phyloP scores from a whole-genome alignment of 1,140 invertebrate genomes.

The Pygmarrhopalites habei region DNA sequence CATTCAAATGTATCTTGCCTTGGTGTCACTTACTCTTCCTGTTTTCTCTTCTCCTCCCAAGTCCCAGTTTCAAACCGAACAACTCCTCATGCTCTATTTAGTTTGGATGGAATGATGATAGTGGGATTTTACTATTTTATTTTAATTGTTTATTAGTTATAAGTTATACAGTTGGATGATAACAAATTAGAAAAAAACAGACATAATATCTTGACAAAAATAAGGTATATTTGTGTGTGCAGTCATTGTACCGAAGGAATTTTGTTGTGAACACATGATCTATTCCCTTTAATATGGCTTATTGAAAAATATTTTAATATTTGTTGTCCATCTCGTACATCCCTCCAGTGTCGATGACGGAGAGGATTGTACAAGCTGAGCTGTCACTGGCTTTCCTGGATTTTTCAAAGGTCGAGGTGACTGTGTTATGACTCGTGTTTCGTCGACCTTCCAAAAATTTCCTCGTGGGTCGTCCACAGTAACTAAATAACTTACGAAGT shows the following conservation, averaged over 20 bases:
- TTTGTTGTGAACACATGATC: background rate
- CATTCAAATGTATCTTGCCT: too few species aligned
- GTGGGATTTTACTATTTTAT: too few species aligned
- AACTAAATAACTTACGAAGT: conserved; percentile 27
- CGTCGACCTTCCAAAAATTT: conserved; percentile 20
- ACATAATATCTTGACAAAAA: too few species aligned
- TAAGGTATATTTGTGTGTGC: too few species aligned
- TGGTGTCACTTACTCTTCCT: too few species aligned
- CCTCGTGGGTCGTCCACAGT: conserved; percentile 26
- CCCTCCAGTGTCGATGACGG: conserved; percentile 18
- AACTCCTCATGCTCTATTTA: too few species aligned
- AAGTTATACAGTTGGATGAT: too few species aligned
- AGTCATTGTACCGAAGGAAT: background rate
- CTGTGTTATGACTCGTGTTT: conserved; percentile 23
- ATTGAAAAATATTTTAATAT: background rate
- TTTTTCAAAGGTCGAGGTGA: conserved; percentile 34
- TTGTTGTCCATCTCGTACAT: conserved; percentile 10
- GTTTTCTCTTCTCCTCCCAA: too few species aligned
- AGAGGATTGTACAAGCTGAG: conserved; percentile 29
- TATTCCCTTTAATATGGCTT: background rate
- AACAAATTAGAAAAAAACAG: too few species aligned
- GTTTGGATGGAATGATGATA: too few species aligned
- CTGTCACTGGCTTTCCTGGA: conserved; percentile 36
- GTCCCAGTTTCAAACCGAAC: too few species aligned
- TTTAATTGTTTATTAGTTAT: too few species aligned